Percentiles rank a stretch among this genome's conserved stretches.
phyloP scores from a whole-genome alignment of 2,113 vertebrate genomes.

The Pipa parva region DNA sequence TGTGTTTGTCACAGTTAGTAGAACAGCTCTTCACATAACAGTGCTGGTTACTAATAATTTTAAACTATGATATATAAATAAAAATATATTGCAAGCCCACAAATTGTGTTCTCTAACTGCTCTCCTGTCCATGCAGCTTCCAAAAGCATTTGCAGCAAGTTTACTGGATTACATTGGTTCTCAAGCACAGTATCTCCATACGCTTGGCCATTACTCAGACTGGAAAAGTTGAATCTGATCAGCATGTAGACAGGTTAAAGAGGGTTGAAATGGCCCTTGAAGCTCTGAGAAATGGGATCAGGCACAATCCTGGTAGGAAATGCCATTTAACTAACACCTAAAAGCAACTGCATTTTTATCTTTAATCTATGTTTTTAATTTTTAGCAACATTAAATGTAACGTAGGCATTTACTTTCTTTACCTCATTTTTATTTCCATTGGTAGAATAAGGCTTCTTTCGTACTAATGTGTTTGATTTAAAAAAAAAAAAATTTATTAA shows the following conservation, averaged over 20 bases:
- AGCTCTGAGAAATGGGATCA: constrained; percentile 94
- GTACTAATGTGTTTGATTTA: too few relatives aligned
- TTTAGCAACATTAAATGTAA: too few relatives aligned
- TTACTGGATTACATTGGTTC: constrained; percentile 94
- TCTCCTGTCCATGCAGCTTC: constrained; percentile 58
- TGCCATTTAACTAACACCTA: too few relatives aligned
- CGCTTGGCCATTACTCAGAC: constrained; percentile 93
- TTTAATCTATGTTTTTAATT: too few relatives aligned
- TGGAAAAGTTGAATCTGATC: constrained; percentile 91
- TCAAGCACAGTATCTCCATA: constrained; percentile 95
- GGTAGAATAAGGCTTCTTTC: too few relatives aligned
- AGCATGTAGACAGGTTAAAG: constrained; percentile 84
- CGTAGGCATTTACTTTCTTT: too few relatives aligned
- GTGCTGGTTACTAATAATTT: too few relatives aligned
- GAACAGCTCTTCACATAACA: too few relatives aligned
- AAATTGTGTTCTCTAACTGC: not conserved
- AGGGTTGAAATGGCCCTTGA: constrained; percentile 96
- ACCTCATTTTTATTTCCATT: too few relatives aligned
- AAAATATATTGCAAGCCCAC: not conserved
- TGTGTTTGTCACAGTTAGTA: too few relatives aligned
- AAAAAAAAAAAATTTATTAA: too few relatives aligned
- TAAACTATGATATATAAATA: not conserved
- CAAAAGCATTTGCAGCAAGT: constrained; percentile 90
- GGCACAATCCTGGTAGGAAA: constrained; percentile 86
- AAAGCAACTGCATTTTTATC: too few relatives aligned